A percentile compares a stretch with the other conserved stretches of the same genome.
These are phyloP conservation scores for Cataglyphis rosenhaueri DNA, from an alignment of 2,888 invertebrate genomes.

Conservation along the genomic window DNA sequence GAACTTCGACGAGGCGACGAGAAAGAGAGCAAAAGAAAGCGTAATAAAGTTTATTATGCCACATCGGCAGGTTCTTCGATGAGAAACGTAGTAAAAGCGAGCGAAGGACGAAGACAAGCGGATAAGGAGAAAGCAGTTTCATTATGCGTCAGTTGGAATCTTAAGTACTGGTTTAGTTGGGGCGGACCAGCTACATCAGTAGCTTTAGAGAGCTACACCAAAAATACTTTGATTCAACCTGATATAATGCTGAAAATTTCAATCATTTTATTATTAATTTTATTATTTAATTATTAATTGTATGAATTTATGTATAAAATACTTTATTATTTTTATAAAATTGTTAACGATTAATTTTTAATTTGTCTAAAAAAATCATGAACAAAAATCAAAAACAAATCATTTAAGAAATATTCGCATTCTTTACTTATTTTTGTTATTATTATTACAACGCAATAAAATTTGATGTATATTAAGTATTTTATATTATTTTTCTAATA, in stretches of 20 bases:
- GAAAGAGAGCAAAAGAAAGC: slow-evolving; percentile 16
- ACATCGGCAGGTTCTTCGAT: slow-evolving; percentile 15
- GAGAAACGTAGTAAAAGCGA: slow-evolving; percentile 41
- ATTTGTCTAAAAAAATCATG: neutral
- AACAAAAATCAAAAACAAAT: too few species aligned
- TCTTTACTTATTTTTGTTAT: slow-evolving; percentile 52
- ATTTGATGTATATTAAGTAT: neutral
- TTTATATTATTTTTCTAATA: neutral
- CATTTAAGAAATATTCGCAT: neutral
- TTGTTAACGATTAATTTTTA: neutral
- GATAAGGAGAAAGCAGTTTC: slow-evolving; percentile 67
- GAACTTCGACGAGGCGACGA: slow-evolving; percentile 14
- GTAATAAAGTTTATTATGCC: slow-evolving; percentile 58
- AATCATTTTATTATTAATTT: slow-evolving; percentile 1
- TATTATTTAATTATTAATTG: neutral
- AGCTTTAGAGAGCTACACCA: neutral
- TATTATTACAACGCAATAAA: neutral
- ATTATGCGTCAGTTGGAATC: slow-evolving; percentile 65
- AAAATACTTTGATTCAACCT: slow-evolving; percentile 19
- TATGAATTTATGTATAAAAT: neutral
- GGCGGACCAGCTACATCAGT: neutral
- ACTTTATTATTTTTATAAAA: neutral
- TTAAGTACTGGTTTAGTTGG: slow-evolving; percentile 53
- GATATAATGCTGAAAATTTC: slow-evolving; percentile 12
- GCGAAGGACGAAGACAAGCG: slow-evolving; percentile 25